A percentile compares a stretch with the other conserved stretches of the same genome.
These are phyloP conservation scores for Drosophila merina DNA, from an alignment of 2,888 invertebrate genomes.

Conservation along the genomic window DNA sequence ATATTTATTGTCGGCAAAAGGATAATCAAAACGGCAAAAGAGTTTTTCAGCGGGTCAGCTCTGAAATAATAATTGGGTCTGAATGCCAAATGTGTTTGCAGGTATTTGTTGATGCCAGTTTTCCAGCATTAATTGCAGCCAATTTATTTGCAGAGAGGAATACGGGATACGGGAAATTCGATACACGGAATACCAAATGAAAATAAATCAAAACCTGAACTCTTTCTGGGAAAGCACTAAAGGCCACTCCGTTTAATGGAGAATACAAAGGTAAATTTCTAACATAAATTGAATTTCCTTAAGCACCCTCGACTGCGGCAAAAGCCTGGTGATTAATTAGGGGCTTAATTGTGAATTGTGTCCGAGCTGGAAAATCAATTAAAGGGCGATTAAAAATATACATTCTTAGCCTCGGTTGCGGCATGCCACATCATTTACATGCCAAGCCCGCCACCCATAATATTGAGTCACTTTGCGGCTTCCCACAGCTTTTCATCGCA, in stretches of 20 bases:
- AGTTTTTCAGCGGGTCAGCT: constrained; percentile 26
- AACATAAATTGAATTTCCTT: neutral
- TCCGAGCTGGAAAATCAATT: constrained; percentile 13
- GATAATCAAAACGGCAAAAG: constrained; percentile 21
- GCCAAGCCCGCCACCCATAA: constrained; percentile 4
- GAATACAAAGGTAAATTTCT: neutral
- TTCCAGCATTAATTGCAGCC: constrained; percentile 15
- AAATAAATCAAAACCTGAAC: neutral
- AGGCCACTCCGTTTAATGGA: neutral
- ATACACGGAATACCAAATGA: neutral
- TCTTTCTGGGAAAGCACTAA: neutral
- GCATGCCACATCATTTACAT: constrained; percentile 17
- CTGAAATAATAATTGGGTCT: constrained; percentile 65
- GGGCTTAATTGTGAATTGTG: constrained; percentile 10
- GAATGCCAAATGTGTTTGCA: constrained; percentile 25
- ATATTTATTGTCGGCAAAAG: constrained; percentile 68
- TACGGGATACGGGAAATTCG: no score
- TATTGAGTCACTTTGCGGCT: constrained; percentile 32
- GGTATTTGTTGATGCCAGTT: constrained; percentile 36
- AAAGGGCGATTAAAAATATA: constrained; percentile 30
- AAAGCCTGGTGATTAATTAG: constrained; percentile 1
- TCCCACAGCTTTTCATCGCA: constrained; percentile 6
- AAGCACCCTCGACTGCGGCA: neutral
- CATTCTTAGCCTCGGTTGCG: constrained; percentile 8
- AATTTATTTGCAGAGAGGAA: constrained; percentile 15